These are phyloP conservation scores for Phyto melanocephala DNA, from an alignment of 2,888 invertebrate species.

Conservation along the genomic window DNA sequence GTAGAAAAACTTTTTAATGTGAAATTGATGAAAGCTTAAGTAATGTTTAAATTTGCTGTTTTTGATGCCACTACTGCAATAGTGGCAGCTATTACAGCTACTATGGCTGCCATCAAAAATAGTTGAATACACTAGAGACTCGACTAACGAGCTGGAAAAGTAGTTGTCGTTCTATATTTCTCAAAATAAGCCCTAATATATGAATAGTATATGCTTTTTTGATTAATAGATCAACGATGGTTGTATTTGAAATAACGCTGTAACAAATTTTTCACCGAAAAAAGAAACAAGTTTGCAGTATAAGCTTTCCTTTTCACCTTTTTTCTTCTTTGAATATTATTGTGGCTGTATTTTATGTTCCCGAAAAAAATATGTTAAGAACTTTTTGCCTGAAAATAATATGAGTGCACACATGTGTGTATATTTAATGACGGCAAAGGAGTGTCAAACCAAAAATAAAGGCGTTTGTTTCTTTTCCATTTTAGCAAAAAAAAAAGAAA, in stretches of 20 bases:
- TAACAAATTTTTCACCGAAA: no score
- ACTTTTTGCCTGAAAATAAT: conserved; percentile 10
- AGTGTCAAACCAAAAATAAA: conserved; percentile 25
- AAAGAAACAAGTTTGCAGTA: no score
- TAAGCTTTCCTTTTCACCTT: no score
- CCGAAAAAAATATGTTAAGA: conserved; percentile 15
- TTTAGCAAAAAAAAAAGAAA: no score
- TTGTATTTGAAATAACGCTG: no score
- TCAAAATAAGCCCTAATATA: not conserved
- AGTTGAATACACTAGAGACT: conserved; percentile 20
- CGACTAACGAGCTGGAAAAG: conserved; percentile 1
- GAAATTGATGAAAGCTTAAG: conserved; percentile 67
- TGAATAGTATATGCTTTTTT: no score
- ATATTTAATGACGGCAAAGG: not conserved
- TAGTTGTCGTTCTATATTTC: not conserved
- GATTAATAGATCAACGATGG: no score
- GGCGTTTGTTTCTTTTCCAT: conserved; percentile 13
- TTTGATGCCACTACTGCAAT: conserved; percentile 1
- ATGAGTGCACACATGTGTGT: not conserved
- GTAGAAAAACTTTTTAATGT: conserved; percentile 58
- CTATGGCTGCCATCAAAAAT: not conserved
- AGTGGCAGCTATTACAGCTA: not conserved
- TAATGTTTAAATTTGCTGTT: conserved; percentile 59
- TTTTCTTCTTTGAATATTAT: no score
- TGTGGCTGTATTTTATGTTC: no score